Base-by-base conservation (phyloP, 2,888 invertebrate species). In the Brenthis daphne region DNA sequence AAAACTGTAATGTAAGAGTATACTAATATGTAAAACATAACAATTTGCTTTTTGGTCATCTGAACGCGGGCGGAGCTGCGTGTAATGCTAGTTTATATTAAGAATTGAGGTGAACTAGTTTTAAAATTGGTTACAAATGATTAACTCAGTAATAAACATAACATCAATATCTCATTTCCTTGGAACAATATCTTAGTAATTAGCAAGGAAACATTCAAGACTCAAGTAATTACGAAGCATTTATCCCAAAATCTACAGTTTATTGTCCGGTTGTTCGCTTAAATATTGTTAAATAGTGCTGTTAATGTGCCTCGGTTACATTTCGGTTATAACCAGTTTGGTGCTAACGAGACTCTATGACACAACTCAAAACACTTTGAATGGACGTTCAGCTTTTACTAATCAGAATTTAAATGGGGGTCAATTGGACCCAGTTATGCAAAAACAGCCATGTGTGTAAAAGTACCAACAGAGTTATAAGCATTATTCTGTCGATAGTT, bases 271-370 rank as follows among this genome's bases (percentile, higher is more conserved):
- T 60, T n/a, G 60, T 63, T 54, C 55, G 20, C 24, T 50, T 67
- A 67, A 67, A 54, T 24, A 33, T 33, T 47, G 69, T 69, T 69
- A 53, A 16, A 69, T 69, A 57, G 61, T 55, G 33, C 33, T 50
- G 50, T 50, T 60, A 60, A 60, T 50, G 60, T 50, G 50, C 14
- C 12, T 50, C 29, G 50, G 60, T 60, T 16, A 60, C 29, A 50
- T 60, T 60, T n/a, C n/a, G 50, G 50, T 60, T 50, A 33, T 60
- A 16, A n/a, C 50, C 50, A 60, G 60, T 60, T 60, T 50, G 60
- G 56, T 56, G 55, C 24, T 60, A 60, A 60, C 29, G 50, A 50
- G 29, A 29, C 12, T 60, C 58, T 47, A 24, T 58, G 58, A 58
- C 24, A 58, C 48, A 50, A 60, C 11, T 60, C 60, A n/a, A 58